A percentile compares a stretch with the other conserved stretches of the same genome.
Conservation (phyloP, 2,797 vertebrate species). For the Spondyliosoma cantharus region DNA sequence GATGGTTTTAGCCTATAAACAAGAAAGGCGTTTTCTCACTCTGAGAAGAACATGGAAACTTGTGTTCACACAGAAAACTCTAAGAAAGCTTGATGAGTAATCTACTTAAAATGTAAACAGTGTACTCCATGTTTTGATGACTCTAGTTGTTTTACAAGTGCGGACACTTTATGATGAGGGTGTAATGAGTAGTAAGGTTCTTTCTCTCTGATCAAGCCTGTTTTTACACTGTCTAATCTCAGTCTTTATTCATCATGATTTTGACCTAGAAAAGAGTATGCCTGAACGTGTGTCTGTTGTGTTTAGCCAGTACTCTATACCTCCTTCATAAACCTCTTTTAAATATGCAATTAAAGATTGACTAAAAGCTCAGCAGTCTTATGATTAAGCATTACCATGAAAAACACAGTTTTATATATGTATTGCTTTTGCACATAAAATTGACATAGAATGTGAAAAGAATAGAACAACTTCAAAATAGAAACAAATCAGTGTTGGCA, state of each 20-base stretch:
- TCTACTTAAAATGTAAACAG: neutral
- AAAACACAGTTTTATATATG: constrained; percentile 1
- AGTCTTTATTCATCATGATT: neutral
- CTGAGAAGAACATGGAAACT: neutral
- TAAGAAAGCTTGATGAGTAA: neutral
- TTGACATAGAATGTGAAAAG: neutral
- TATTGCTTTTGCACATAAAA: neutral
- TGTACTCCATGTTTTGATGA: neutral
- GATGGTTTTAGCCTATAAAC: constrained; percentile 7
- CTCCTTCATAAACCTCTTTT: constrained; percentile 41
- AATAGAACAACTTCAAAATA: neutral
- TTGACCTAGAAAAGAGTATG: constrained; percentile 20
- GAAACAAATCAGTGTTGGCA: neutral
- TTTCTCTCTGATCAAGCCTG: neutral
- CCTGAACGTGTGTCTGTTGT: constrained; percentile 5
- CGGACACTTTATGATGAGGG: neutral
- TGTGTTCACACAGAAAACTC: neutral
- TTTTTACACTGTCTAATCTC: constrained; percentile 7
- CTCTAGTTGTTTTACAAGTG: constrained; percentile 1
- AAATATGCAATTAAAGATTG: constrained; percentile 25
- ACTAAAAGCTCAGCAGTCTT: constrained; percentile 52
- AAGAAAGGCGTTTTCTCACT: constrained; percentile 4
- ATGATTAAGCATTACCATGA: constrained; percentile 28
- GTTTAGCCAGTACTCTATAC: neutral
- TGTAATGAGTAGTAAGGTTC: neutral